phyloP scores from a whole-genome alignment of 2,888 invertebrate genomes.

The Dichetophora obliterata region DNA sequence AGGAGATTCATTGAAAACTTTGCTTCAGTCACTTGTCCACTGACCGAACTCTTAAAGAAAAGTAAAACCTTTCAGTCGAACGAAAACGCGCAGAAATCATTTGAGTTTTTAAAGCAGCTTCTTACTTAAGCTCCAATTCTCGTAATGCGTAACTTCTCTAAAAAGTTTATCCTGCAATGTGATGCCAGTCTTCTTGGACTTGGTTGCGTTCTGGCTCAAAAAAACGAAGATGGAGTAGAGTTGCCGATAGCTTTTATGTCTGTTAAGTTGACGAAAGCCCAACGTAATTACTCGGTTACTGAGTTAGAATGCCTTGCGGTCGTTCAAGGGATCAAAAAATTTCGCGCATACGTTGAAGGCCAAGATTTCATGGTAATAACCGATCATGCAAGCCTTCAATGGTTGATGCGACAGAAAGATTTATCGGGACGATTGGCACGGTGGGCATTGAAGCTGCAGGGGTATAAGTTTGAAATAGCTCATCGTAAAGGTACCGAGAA shows the following conservation, averaged over 20 bases:
- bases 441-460: conserved; percentile 10
- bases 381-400: conserved; percentile 25
- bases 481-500: neutral
- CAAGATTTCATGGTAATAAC: neutral
- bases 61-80: conserved; percentile 7
- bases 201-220: conserved; percentile 40
- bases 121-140: conserved; percentile 10
- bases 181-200: conserved; percentile 30
- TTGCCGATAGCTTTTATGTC: conserved; percentile 33
- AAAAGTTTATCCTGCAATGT: conserved; percentile 29
- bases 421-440: conserved; percentile 10
- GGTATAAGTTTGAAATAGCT: neutral
- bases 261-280: conserved; percentile 32
- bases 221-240: conserved; percentile 30
- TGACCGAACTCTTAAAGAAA: neutral
- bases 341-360: neutral
- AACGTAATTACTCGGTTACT: conserved; percentile 38
- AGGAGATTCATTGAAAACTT: neutral
- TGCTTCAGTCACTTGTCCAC: neutral
- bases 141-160: conserved; percentile 26
- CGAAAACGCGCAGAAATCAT: conserved; percentile 7
- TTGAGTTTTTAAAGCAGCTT: conserved; percentile 32
- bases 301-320: conserved; percentile 35
- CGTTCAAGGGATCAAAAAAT: neutral
- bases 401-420: conserved; percentile 11